A percentile compares a stretch with the other conserved stretches of the same genome.
Conservation (phyloP, 2,113 vertebrate genomes). For the Leptobrachium leishanense region DNA sequence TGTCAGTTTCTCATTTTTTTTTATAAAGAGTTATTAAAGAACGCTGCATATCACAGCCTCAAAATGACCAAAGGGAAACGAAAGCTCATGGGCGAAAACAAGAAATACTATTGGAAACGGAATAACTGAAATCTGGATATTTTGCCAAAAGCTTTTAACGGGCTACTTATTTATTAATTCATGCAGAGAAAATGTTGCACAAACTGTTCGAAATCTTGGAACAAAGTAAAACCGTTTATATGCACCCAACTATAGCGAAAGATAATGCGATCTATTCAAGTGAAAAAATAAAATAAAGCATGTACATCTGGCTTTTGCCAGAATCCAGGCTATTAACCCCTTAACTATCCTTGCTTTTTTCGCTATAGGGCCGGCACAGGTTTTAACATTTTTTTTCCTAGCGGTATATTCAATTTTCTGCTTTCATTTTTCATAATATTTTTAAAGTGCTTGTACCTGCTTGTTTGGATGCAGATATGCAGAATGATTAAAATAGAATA, state of each 20-base stretch:
- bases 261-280: conserved; percentile 45
- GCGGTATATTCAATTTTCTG: no score
- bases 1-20: not conserved
- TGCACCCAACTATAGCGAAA: conserved; percentile 41
- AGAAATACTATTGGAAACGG: conserved; percentile 29
- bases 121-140: conserved; percentile 31
- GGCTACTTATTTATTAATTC: conserved; percentile 48
- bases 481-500: no score
- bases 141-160: conserved; percentile 46
- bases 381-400: no score
- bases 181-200: conserved; percentile 45
- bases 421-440: no score
- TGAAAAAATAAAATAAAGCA: conserved; percentile 11
- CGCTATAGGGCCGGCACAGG: no score
- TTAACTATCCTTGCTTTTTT: not conserved
- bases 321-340: conserved; percentile 15
- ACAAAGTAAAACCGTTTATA: conserved; percentile 45
- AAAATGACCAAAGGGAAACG: conserved; percentile 15
- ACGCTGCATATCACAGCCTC: not conserved
- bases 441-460: no score
- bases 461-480: no score
- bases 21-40: not conserved
- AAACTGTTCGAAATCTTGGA: conserved; percentile 46
- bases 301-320: conserved; percentile 41
- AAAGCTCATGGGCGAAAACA: conserved; percentile 3